Conservation (phyloP, 2,888 invertebrate species). For the Vesta saturnalis region DNA sequence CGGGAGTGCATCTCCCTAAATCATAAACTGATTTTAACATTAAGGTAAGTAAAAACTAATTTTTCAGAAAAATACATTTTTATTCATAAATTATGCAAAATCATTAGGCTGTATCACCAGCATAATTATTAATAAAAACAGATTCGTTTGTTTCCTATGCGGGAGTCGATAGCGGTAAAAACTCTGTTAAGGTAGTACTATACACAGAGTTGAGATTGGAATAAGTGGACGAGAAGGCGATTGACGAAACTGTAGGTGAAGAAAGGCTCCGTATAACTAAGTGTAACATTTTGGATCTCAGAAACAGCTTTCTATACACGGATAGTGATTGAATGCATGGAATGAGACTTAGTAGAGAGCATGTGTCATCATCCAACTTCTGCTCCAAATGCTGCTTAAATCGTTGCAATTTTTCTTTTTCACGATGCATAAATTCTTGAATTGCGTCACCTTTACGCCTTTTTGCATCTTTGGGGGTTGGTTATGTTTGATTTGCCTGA, state of each 20-base stretch:
- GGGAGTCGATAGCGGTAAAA: neutral
- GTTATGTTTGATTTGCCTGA: neutral
- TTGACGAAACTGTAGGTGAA: neutral
- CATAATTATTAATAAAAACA: neutral
- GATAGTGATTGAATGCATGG: neutral
- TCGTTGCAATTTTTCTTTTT: neutral
- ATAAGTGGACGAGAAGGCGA: neutral
- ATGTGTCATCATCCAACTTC: neutral
- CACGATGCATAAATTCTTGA: neutral
- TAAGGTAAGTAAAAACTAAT: neutral
- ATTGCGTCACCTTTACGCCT: neutral
- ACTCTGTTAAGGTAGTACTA: neutral
- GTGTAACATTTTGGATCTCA: neutral
- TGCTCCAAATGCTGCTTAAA: neutral
- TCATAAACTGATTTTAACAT: neutral
- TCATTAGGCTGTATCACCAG: neutral
- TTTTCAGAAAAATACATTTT: too few relatives aligned
- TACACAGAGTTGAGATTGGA: neutral
- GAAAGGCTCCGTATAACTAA: neutral
- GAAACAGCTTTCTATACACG: too few relatives aligned
- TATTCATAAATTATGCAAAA: neutral
- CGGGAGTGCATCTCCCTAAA: neutral
- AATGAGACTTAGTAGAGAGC: constrained; percentile 1
- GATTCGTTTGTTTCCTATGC: neutral
- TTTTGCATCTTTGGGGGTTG: neutral